These are phyloP conservation scores for Cataglyphis altisquamis DNA, from an alignment of 2,888 invertebrate genomes.

Conservation along the genomic window DNA sequence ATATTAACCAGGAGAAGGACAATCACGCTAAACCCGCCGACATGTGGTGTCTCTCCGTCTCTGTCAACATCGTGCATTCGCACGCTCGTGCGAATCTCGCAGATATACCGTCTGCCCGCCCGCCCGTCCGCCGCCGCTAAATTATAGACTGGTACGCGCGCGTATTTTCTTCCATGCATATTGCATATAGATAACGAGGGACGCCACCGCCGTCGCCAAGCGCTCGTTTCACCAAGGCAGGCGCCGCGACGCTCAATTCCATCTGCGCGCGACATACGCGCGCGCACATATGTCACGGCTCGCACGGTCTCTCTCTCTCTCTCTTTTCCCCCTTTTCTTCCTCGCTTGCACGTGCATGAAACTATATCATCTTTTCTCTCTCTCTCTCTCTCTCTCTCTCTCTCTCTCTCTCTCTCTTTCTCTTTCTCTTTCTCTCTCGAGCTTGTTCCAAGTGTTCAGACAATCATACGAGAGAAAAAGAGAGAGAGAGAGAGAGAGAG, in stretches of 20 bases:
- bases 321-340: not conserved
- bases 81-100: slow-evolving; percentile 3
- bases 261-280: slow-evolving; percentile 4
- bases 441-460: slow-evolving; percentile 16
- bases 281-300: slow-evolving; percentile 27
- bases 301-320: slow-evolving; percentile 6
- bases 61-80: slow-evolving; percentile 17
- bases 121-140: slow-evolving; percentile 9
- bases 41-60: slow-evolving; percentile 9
- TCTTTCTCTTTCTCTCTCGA: not conserved
- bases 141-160: slow-evolving; percentile 34
- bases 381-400: not conserved
- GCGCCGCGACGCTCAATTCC: slow-evolving; percentile 19
- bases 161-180: slow-evolving; percentile 49
- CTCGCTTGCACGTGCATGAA: not conserved
- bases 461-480: not conserved
- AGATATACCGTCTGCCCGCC: not conserved
- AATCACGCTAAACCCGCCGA: not conserved
- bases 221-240: slow-evolving; percentile 7
- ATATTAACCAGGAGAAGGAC: slow-evolving; percentile 20
- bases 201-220: slow-evolving; percentile 1
- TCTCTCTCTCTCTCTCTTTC: not conserved
- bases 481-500: not conserved
- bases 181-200: slow-evolving; percentile 50
- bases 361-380: not conserved